Evolutionary conservation across 2,888 invertebrate species (phyloP).

Genomic region (Xestia xanthographa): DNA sequence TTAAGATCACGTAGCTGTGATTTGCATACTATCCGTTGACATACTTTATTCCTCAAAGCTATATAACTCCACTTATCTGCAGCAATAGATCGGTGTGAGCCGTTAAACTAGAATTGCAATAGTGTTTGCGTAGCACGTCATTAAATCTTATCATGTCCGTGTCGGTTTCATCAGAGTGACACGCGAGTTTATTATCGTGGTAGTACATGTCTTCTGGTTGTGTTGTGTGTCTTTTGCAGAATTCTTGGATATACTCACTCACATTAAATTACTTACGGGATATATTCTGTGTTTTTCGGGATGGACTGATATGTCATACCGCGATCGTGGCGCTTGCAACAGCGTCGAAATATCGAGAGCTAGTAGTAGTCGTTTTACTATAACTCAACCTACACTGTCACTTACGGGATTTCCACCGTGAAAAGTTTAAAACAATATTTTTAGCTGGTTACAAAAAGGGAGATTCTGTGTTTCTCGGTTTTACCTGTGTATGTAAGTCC

Average conservation of each 20-base stretch:
- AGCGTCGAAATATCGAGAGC: too few species aligned
- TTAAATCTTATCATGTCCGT: conserved; percentile 67
- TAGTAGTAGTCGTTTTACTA: too few species aligned
- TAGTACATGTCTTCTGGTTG: conserved; percentile 33
- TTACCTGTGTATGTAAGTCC: not conserved
- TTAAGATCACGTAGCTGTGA: conserved; percentile 64
- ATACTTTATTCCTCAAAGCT: conserved; percentile 65
- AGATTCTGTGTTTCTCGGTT: not conserved
- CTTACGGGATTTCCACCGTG: too few species aligned
- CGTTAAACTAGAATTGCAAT: conserved; percentile 67
- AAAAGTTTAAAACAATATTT: not conserved
- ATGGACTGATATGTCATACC: too few species aligned
- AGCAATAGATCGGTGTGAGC: conserved; percentile 69
- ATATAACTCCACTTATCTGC: conserved; percentile 66
- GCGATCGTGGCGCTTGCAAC: too few species aligned
- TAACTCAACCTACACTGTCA: too few species aligned
- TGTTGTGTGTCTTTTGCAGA: conserved; percentile 24
- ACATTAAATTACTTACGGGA: too few species aligned
- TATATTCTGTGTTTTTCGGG: too few species aligned
- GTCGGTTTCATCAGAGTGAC: conserved; percentile 65
- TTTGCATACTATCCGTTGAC: conserved; percentile 64
- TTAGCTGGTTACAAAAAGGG: not conserved
- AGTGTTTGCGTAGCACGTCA: conserved; percentile 68
- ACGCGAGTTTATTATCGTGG: conserved; percentile 56
- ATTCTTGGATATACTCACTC: too few species aligned